Conservation (phyloP, 2,888 invertebrate genomes). For the Endomychus coccineus region DNA sequence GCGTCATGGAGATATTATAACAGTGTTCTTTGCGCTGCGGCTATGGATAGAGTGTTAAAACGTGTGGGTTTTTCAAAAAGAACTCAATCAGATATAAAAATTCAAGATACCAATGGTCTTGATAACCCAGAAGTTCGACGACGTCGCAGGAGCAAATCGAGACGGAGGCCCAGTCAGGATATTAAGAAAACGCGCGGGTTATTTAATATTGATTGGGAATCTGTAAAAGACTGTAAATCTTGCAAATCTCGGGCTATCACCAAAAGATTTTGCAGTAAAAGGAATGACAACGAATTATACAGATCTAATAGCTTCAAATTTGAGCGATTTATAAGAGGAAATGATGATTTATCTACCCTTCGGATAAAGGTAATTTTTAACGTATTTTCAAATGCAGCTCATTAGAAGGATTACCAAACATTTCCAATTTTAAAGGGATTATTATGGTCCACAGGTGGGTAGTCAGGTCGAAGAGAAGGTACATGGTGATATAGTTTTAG, state of each 20-base stretch:
- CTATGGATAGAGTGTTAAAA: constrained; percentile 43
- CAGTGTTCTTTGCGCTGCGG: constrained; percentile 26
- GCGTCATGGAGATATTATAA: constrained; percentile 4
- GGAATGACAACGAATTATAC: constrained; percentile 76
- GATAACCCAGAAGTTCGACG: constrained; percentile 31
- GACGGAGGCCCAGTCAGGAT: constrained; percentile 32
- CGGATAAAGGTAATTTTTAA: constrained; percentile 67
- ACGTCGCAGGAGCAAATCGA: constrained; percentile 36
- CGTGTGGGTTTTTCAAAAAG: constrained; percentile 42
- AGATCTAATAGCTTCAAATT: constrained; percentile 84
- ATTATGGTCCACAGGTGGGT: no score
- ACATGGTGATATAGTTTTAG: no score
- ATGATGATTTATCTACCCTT: constrained; percentile 48
- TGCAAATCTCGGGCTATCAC: constrained; percentile 55
- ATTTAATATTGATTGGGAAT: constrained; percentile 50
- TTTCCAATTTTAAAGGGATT: no score
- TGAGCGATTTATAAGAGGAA: constrained; percentile 70
- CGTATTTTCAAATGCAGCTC: no score
- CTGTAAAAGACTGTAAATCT: constrained; percentile 49
- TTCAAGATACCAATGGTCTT: constrained; percentile 23
- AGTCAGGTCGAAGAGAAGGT: no score
- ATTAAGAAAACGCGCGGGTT: constrained; percentile 39
- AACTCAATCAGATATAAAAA: constrained; percentile 31
- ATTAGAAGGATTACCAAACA: no score
- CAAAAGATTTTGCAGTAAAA: constrained; percentile 66